A percentile compares a stretch with the other conserved stretches of the same genome.
Conservation (phyloP, 2,113 vertebrate genomes). For the Tyto alba region DNA sequence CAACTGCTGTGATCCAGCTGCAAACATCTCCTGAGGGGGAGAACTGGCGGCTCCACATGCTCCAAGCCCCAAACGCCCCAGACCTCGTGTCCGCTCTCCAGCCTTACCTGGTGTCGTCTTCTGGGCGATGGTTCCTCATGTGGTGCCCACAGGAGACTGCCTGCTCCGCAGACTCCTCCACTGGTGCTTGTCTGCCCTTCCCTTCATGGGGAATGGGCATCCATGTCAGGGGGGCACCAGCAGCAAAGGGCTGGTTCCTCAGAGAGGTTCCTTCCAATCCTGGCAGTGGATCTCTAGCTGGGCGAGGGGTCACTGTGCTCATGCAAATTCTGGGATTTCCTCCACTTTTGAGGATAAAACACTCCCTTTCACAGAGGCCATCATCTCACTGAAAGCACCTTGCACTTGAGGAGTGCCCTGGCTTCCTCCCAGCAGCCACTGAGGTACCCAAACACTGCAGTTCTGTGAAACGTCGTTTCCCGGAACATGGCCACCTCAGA, state of each 20-base stretch:
- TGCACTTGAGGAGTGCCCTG: rapidly evolving
- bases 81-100: neutral
- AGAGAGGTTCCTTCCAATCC: rapidly evolving
- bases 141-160: rapidly evolving
- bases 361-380: neutral
- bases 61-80: neutral
- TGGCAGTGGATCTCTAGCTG: rapidly evolving
- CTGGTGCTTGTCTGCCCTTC: rapidly evolving
- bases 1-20: neutral
- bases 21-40: neutral
- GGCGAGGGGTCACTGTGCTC: neutral
- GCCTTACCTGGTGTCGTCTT: neutral
- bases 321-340: rapidly evolving
- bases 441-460: rapidly evolving
- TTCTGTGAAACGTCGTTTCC: rapidly evolving
- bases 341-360: neutral
- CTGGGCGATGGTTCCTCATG: neutral
- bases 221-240: neutral
- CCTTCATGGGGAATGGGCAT: rapidly evolving
- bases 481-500: neutral
- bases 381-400: neutral
- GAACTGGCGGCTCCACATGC: rapidly evolving
- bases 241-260: rapidly evolving
- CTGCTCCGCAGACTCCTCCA: neutral
- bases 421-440: neutral